Conservation (phyloP, 2,888 invertebrate genomes). For the Erebia palarica region DNA sequence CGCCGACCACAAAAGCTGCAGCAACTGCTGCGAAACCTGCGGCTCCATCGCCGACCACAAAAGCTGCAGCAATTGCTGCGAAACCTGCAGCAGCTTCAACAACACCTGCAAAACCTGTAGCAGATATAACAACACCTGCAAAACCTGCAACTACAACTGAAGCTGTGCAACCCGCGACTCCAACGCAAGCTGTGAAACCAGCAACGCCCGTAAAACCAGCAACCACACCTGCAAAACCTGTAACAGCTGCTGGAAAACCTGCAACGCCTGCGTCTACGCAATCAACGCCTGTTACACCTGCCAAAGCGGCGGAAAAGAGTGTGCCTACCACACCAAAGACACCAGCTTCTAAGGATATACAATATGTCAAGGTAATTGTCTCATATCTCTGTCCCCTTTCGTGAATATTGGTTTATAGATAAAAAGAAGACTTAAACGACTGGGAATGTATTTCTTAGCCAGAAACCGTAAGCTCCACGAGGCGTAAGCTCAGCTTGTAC, state of each 20-base stretch:
- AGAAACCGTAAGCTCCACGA: no score
- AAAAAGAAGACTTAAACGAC: neutral
- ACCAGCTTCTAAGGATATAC: constrained; percentile 22
- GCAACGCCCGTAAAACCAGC: neutral
- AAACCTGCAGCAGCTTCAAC: neutral
- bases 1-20: neutral
- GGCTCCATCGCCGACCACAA: neutral
- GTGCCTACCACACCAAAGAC: constrained; percentile 20
- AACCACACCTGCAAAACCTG: neutral
- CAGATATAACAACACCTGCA: neutral
- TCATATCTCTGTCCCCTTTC: neutral
- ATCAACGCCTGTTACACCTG: neutral
- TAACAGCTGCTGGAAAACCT: neutral
- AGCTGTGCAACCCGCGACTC: neutral
- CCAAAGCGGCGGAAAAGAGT: constrained; percentile 9
- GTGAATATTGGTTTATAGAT: neutral
- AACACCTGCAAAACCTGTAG: neutral
- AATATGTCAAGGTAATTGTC: constrained; percentile 38
- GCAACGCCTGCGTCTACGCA: neutral
- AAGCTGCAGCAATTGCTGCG: neutral
- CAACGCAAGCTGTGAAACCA: neutral
- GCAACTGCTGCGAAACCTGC: neutral
- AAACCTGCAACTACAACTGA: neutral
- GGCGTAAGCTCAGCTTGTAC: no score
- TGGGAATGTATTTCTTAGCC: no score